Conservation (phyloP, 2,797 vertebrate genomes). For the Rhinella marina region DNA sequence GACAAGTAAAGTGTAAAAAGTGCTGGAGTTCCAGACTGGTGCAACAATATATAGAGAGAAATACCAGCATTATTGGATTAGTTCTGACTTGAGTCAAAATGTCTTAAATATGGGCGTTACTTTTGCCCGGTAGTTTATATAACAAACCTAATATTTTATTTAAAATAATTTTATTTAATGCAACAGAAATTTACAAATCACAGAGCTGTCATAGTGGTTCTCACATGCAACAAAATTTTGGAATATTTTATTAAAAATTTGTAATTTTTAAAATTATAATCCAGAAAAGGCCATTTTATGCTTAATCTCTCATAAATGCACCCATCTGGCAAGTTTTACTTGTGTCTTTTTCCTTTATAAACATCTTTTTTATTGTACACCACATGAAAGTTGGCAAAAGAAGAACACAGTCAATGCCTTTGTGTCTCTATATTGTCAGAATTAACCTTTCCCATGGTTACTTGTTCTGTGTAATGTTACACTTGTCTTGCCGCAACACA, state of each 20-base stretch:
- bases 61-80: too few relatives aligned
- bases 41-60: too few relatives aligned
- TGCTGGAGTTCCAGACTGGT: too few relatives aligned
- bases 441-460: constrained; percentile 93
- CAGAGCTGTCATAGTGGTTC: not conserved
- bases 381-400: constrained; percentile 84
- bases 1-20: too few relatives aligned
- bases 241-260: not conserved
- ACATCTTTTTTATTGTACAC: constrained; percentile 16
- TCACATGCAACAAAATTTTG: not conserved
- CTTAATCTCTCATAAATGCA: not conserved
- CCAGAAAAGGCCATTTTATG: not conserved
- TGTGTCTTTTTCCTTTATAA: not conserved
- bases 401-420: constrained; percentile 82
- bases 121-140: too few relatives aligned
- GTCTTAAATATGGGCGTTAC: too few relatives aligned
- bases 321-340: constrained; percentile 3
- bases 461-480: constrained; percentile 92
- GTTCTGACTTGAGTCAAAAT: too few relatives aligned
- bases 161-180: not conserved
- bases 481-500: constrained; percentile 93
- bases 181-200: not conserved
- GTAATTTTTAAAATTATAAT: not conserved
- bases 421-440: constrained; percentile 88
- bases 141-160: not conserved